Evolutionary conservation across 2,888 invertebrate genomes (phyloP).

Genomic region (Lottia scabra): DNA sequence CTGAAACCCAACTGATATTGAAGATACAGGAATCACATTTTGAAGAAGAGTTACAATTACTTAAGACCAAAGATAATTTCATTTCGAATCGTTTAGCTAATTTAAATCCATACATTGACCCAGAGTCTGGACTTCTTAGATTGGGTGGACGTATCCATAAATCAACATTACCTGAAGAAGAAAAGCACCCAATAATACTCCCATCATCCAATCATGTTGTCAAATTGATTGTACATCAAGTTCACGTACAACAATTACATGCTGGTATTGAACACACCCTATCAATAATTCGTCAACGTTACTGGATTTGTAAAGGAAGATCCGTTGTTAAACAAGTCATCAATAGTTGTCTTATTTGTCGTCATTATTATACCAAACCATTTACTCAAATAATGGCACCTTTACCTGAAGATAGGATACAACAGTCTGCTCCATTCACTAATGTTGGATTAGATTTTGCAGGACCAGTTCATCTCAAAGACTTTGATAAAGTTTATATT

Average conservation of each 20-base stretch:
- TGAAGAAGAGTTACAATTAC: background rate
- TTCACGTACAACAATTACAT: background rate
- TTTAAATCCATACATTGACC: background rate
- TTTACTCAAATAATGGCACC: slow-evolving; percentile 10
- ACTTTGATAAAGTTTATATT: background rate
- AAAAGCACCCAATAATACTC: background rate
- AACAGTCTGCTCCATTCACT: slow-evolving; percentile 11
- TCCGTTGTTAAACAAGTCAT: slow-evolving; percentile 7
- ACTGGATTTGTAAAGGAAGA: slow-evolving; percentile 17
- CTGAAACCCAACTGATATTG: background rate
- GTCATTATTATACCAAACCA: slow-evolving; percentile 7
- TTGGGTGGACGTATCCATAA: background rate
- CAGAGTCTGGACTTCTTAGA: background rate
- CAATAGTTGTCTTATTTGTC: slow-evolving; percentile 13
- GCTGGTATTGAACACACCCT: slow-evolving; percentile 14
- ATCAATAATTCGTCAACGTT: slow-evolving; percentile 1
- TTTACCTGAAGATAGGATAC: slow-evolving; percentile 7
- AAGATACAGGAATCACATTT: background rate
- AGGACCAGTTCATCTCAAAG: slow-evolving; percentile 15
- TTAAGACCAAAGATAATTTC: background rate
- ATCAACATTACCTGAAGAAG: background rate
- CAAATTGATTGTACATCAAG: background rate
- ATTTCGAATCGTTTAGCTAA: background rate
- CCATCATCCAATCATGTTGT: background rate
- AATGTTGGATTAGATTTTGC: slow-evolving; percentile 20